Evolutionary conservation across 2,888 invertebrate genomes (phyloP).

Genomic region (Terebella lapidaria): DNA sequence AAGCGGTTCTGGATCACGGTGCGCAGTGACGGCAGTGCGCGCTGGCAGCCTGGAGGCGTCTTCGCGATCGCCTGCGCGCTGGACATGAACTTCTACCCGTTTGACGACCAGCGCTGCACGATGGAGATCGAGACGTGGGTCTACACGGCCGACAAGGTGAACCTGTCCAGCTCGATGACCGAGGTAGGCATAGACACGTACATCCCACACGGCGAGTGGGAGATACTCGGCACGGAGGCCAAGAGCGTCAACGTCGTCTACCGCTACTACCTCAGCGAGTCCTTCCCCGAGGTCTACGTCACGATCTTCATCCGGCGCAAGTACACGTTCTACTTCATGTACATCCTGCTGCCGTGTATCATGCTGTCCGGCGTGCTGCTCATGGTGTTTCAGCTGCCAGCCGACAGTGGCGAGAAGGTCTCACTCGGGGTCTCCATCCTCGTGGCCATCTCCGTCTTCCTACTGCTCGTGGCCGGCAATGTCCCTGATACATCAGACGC

Average conservation of each 20-base stretch:
- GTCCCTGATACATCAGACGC: slow-evolving; percentile 33
- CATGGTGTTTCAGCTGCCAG: slow-evolving; percentile 33
- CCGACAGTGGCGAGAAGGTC: slow-evolving; percentile 37
- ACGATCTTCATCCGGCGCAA: slow-evolving; percentile 26
- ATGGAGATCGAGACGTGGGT: slow-evolving; percentile 28
- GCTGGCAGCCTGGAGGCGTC: slow-evolving; percentile 21
- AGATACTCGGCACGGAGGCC: slow-evolving; percentile 22
- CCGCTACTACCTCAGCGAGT: slow-evolving; percentile 15
- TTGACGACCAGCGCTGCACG: slow-evolving; percentile 24
- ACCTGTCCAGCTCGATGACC: slow-evolving; percentile 11
- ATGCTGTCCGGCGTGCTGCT: slow-evolving; percentile 34
- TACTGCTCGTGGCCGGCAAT: slow-evolving; percentile 32
- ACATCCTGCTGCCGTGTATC: slow-evolving; percentile 35
- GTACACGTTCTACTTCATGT: slow-evolving; percentile 32
- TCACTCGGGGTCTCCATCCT: slow-evolving; percentile 40
- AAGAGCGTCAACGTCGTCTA: slow-evolving; percentile 5
- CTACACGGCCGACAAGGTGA: slow-evolving; percentile 26
- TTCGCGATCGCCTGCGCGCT: slow-evolving; percentile 24
- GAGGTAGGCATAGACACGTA: slow-evolving; percentile 24
- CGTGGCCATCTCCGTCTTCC: slow-evolving; percentile 35
- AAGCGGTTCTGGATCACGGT: slow-evolving; percentile 21
- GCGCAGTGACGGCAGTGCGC: slow-evolving; percentile 7
- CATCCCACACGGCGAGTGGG: slow-evolving; percentile 32
- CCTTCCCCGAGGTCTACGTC: slow-evolving; percentile 26
- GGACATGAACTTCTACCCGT: slow-evolving; percentile 28